A percentile compares a stretch with the other conserved stretches of the same genome.
Conservation (phyloP, 2,113 vertebrate species). For the Ctenomys sociabilis region DNA sequence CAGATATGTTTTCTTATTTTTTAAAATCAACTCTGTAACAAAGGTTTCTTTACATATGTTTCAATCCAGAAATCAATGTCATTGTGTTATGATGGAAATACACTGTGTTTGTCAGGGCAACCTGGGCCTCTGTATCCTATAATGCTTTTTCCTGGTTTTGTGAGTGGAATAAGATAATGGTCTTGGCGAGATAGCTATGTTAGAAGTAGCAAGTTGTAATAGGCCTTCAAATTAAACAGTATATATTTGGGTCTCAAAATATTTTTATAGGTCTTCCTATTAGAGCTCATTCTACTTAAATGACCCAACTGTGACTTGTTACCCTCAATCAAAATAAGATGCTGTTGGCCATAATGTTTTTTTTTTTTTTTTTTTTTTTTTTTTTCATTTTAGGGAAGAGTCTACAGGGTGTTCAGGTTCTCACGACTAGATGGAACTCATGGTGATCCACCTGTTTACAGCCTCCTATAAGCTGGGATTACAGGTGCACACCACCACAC, state of each 20-base stretch:
- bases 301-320: background rate
- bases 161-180: background rate
- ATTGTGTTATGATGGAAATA: background rate
- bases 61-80: conserved; percentile 62
- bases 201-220: background rate
- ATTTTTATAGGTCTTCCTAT: conserved; percentile 3
- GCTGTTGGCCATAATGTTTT: background rate
- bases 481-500: no score
- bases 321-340: conserved; percentile 14
- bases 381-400: no score
- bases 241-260: background rate
- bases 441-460: no score
- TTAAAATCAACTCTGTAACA: conserved; percentile 53
- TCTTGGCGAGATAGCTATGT: background rate
- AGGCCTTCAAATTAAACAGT: conserved; percentile 37
- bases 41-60: background rate
- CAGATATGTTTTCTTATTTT: conserved; percentile 25
- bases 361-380: no score
- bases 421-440: no score
- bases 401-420: no score
- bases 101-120: conserved; percentile 65
- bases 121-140: conserved; percentile 13
- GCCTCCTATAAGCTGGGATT: no score
- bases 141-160: conserved; percentile 24
- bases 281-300: conserved; percentile 40